These are phyloP conservation scores for Eremobia ochroleuca DNA, from an alignment of 2,888 invertebrate genomes.

Conservation along the genomic window DNA sequence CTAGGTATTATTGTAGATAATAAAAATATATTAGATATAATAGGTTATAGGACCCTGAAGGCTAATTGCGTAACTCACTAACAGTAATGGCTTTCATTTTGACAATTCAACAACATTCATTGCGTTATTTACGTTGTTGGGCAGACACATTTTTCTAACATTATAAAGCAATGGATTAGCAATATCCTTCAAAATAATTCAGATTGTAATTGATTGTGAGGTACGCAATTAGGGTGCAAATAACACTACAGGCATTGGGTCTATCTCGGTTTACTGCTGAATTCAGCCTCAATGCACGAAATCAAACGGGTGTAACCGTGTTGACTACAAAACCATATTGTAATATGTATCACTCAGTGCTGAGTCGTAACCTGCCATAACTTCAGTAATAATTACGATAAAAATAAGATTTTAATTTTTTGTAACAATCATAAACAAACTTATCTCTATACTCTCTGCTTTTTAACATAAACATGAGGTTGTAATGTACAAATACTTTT, in stretches of 20 bases:
- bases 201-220: no score
- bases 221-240: no score
- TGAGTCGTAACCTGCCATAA: neutral
- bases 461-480: neutral
- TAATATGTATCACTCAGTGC: neutral
- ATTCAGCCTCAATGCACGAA: neutral
- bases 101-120: no score
- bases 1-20: neutral
- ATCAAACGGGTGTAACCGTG: neutral
- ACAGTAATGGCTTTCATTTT: no score
- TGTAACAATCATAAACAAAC: neutral
- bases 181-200: no score
- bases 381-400: conserved; percentile 2
- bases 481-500: neutral
- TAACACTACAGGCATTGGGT: neutral
- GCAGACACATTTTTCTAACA: no score
- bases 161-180: no score
- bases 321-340: no score
- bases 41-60: neutral
- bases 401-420: neutral
- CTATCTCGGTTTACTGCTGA: neutral
- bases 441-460: neutral
- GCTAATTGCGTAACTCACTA: no score
- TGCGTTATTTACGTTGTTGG: no score
- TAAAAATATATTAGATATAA: neutral